Conservation (phyloP, 2,888 invertebrate species). For the Chrysolina haemoptera region DNA sequence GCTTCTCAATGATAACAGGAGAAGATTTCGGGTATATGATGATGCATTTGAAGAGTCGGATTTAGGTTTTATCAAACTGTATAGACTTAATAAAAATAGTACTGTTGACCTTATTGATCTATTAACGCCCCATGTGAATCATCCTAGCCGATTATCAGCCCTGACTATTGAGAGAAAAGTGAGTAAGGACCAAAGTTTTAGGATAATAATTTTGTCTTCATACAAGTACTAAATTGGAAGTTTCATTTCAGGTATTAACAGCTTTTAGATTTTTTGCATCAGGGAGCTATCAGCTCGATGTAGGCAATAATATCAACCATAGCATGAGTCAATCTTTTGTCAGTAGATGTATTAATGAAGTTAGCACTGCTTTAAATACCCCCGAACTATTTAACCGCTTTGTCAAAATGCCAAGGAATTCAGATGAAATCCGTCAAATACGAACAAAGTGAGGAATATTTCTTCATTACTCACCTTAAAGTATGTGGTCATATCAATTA, state of each 20-base stretch:
- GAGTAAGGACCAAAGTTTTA: too few species aligned
- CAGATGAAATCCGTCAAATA: not conserved
- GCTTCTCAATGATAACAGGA: conserved; percentile 2
- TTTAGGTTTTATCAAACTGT: too few species aligned
- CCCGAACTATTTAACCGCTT: not conserved
- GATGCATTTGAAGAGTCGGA: not conserved
- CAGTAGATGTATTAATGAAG: conserved; percentile 28
- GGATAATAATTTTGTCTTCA: too few species aligned
- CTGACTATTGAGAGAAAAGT: too few species aligned
- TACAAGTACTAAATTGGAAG: too few species aligned
- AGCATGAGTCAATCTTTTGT: conserved; percentile 22
- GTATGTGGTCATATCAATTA: too few species aligned
- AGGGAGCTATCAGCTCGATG: too few species aligned
- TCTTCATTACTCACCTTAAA: too few species aligned
- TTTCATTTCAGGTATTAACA: too few species aligned
- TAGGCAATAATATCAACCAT: conserved; percentile 10
- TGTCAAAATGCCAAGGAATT: not conserved
- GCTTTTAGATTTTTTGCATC: too few species aligned
- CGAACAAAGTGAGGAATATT: too few species aligned
- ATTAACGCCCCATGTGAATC: not conserved
- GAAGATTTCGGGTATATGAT: not conserved
- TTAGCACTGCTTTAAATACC: not conserved
- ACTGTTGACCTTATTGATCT: not conserved
- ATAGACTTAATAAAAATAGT: not conserved
- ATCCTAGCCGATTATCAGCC: too few species aligned